phyloP scores from a whole-genome alignment of 2,797 vertebrate genomes.

The Sardinella longiceps region DNA sequence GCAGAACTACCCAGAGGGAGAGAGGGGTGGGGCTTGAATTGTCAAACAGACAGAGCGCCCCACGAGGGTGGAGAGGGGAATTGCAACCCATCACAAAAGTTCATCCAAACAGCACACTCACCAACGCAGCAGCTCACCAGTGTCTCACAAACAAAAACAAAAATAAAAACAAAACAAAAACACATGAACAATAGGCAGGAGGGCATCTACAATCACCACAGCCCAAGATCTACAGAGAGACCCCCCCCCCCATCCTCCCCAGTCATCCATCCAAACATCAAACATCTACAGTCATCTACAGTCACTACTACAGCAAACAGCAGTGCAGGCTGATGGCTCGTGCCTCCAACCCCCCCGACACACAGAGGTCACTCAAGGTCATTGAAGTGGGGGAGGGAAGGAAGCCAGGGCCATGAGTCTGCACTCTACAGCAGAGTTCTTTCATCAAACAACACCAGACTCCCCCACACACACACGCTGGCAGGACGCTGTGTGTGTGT shows the following conservation, averaged over 20 bases:
- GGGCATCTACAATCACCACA: conserved; percentile 46
- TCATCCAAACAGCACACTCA: conserved; percentile 67
- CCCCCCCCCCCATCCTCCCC: too few relatives aligned
- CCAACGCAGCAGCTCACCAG: conserved; percentile 53
- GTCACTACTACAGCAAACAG: conserved; percentile 76
- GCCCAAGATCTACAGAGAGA: conserved; percentile 64
- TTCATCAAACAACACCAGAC: conserved; percentile 82
- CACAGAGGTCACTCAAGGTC: conserved; percentile 19
- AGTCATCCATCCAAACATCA: conserved; percentile 58
- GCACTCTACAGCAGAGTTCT: conserved; percentile 75
- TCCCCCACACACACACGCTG: conserved; percentile 76
- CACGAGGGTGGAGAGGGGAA: not conserved
- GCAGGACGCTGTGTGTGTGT: conserved; percentile 61
- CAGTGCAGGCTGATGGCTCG: conserved; percentile 76
- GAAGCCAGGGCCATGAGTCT: conserved; percentile 79
- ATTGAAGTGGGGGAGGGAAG: conserved; percentile 55
- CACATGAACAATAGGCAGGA: conserved; percentile 27
- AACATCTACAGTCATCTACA: conserved; percentile 62
- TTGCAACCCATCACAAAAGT: conserved; percentile 59
- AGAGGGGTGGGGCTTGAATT: not conserved
- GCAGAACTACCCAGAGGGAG: not conserved
- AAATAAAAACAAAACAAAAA: not conserved
- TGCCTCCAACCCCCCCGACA: conserved; percentile 54
- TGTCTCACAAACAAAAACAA: not conserved
- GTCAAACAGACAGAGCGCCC: not conserved